Evolutionary conservation across 2,888 invertebrate genomes (phyloP).

Genomic region (Tipula vernalis): DNA sequence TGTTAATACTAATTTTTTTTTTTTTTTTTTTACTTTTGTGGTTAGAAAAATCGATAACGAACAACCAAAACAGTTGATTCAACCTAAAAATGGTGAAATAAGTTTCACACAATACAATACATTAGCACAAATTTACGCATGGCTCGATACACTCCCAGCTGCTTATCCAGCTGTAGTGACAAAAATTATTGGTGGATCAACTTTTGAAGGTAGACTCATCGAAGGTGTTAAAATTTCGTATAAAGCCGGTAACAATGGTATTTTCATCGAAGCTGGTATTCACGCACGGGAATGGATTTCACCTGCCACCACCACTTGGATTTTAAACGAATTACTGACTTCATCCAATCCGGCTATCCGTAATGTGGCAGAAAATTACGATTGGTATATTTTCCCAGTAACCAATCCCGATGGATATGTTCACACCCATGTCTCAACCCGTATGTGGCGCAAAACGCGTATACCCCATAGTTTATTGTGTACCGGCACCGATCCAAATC

Average conservation of each 20-base stretch:
- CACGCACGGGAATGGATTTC: conserved; percentile 53
- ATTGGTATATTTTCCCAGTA: conserved; percentile 57
- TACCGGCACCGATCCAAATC: conserved; percentile 53
- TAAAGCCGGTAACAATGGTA: conserved; percentile 33
- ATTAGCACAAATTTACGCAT: conserved; percentile 44
- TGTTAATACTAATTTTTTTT: too few species aligned
- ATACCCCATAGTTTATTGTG: conserved; percentile 33
- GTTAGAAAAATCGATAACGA: conserved; percentile 41
- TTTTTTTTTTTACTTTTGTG: background rate
- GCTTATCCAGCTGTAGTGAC: conserved; percentile 39
- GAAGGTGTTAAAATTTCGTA: conserved; percentile 41
- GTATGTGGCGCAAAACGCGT: conserved; percentile 59
- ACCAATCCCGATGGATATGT: conserved; percentile 54
- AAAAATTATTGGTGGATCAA: conserved; percentile 41
- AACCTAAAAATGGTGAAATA: conserved; percentile 25
- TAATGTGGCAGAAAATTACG: conserved; percentile 44
- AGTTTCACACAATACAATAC: conserved; percentile 47
- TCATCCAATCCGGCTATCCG: conserved; percentile 40
- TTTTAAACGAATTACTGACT: conserved; percentile 49
- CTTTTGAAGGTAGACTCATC: conserved; percentile 46
- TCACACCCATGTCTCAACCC: conserved; percentile 46
- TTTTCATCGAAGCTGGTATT: conserved; percentile 46
- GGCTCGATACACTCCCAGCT: conserved; percentile 40
- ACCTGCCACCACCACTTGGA: conserved; percentile 47
- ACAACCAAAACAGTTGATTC: conserved; percentile 20